Evolutionary conservation across 2,113 vertebrate species (phyloP), one percentile per base, ranked within the genome.

Genomic region (Xiphophorus hellerii): DNA sequence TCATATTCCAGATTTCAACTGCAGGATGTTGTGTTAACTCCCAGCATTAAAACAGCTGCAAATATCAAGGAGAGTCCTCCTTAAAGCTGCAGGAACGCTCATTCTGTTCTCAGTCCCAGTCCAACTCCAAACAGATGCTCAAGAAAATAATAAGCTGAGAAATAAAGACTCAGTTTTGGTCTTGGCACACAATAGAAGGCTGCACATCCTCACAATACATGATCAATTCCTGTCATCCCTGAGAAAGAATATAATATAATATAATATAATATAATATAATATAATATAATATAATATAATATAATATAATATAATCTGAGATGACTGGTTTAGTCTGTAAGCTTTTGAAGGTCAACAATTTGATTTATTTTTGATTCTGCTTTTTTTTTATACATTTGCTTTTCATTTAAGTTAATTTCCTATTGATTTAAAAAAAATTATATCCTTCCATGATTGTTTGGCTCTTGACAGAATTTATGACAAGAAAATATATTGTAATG

Each of bases 281-380:
- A 73, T 82, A 69, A 76, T 65, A 72, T 82, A 71, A 74, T 69
- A 69, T 72, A 82, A 78, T 71, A 75, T 72, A 80, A 72, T 69
- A 69, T 85, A 82, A 76, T 69, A 73, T 74, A 69, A 66, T 74
- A 77, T 81, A 77, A 80, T 70, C 54, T 62, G 79, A 75, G 74
- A 78, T 75, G 67, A 74, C 63, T 44, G 42, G 42, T 44, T 44
- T 44, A 17, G 14, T 44, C 14, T 14, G 42, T 44, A 44, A 44
- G 14, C 13, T 44, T 13, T 4, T 44, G 14, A 44, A 44, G 3
- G 14, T 44, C 42, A 44, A 14, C 42, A 14, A 44, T 15, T 44
- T 44, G 11, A 13, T 14, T 42, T 42, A 2, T 42, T 42, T 42
- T 42, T 2, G 1, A 42, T 44, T 15, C 15, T 0, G 3, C 42